Evolutionary conservation across 2,797 vertebrate genomes (phyloP).

Genomic region (Lagorchestes hirsutus): DNA sequence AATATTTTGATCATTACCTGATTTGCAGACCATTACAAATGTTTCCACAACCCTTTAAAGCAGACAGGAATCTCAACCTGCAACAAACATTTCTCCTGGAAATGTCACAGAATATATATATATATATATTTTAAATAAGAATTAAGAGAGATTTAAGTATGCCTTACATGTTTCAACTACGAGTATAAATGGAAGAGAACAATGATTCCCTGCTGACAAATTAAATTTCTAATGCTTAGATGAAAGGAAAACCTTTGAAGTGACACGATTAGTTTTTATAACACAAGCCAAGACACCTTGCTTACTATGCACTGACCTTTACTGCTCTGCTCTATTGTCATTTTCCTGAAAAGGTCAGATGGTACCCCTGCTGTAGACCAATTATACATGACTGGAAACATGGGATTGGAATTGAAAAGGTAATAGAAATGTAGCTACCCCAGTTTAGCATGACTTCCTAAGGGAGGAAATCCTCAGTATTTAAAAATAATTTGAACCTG

Average conservation of each 20-base stretch:
- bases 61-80: constrained; percentile 14
- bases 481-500: constrained; percentile 40
- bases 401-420: background rate
- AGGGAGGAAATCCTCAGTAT: background rate
- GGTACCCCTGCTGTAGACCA: constrained; percentile 52
- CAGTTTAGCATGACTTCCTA: background rate
- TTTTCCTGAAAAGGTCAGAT: constrained; percentile 76
- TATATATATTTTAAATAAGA: constrained; percentile 20
- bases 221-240: constrained; percentile 37
- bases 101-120: background rate
- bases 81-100: constrained; percentile 49
- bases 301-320: constrained; percentile 62
- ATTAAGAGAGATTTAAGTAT: constrained; percentile 19
- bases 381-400: constrained; percentile 30
- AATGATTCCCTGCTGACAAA: background rate
- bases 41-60: constrained; percentile 33
- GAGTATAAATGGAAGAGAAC: constrained; percentile 24
- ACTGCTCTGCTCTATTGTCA: constrained; percentile 16
- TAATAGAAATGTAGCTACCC: background rate
- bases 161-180: background rate
- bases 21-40: constrained; percentile 11
- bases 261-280: constrained; percentile 23
- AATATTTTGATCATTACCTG: constrained; percentile 58
- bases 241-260: background rate
- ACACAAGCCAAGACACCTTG: constrained; percentile 4